Conservation (phyloP, 2,113 vertebrate genomes). For the Puma concolor region DNA sequence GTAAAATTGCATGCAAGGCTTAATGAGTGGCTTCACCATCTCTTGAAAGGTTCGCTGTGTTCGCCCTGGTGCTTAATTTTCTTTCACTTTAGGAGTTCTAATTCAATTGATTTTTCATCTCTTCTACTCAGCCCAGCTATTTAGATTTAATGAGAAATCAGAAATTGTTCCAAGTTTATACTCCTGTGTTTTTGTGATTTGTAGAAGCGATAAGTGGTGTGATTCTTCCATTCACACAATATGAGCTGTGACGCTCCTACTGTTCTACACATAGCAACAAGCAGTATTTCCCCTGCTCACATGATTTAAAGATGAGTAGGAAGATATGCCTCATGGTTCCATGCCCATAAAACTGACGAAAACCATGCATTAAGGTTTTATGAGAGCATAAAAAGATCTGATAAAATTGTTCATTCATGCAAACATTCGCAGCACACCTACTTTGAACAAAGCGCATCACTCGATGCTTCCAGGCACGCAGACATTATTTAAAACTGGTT, state of each 20-base stretch:
- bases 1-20: not conserved
- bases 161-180: not conserved
- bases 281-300: not conserved
- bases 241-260: not conserved
- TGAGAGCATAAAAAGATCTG: not conserved
- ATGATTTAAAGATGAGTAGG: not conserved
- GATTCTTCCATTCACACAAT: not conserved
- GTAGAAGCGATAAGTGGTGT: not conserved
- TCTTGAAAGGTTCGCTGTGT: not conserved
- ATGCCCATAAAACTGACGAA: not conserved
- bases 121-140: not conserved
- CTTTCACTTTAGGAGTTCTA: not conserved
- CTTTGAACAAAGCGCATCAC: not conserved
- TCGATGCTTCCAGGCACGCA: not conserved
- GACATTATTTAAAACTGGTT: not conserved
- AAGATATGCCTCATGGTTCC: not conserved
- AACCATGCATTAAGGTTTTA: not conserved
- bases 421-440: not conserved
- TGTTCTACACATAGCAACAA: not conserved
- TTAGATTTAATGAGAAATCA: not conserved
- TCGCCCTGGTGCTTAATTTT: not conserved
- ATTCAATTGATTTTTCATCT: constrained; percentile 10
- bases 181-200: not conserved
- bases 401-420: not conserved
- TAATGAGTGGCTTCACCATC: not conserved